Base-by-base conservation (phyloP, 2,888 invertebrate genomes). In the Rugalucina vietnamica region DNA sequence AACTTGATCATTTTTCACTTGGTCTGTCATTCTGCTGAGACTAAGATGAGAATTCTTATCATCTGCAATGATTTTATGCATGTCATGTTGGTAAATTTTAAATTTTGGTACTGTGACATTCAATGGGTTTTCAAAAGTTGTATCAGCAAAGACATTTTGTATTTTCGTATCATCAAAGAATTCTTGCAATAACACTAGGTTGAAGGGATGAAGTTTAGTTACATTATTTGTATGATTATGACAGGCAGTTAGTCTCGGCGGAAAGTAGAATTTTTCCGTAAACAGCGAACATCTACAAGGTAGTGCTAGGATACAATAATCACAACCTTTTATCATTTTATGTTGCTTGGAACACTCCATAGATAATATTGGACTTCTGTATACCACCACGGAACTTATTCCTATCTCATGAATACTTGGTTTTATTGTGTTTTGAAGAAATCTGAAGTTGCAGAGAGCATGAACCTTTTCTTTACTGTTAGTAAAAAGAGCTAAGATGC, bases 131-230 rank as follows among this genome's bases (percentile, higher is more conserved):
- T 60, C 24, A 70, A 84, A 80, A 18, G 70, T 69, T 24, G 77
- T 74, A 54, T 80, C 80, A 18, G 77, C 76, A 70, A 43, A 37
- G 0, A 84, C 34, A 34, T 80, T 49, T 54, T 76, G 60, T 18
- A 79, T 70, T 34, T 71, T 36, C 12, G 37, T 24, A 37, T 71
- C 24, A 54, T 74, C 60, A 60, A 84, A 84, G 37, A 84, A 84
- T 27, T 84, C 70, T 76, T 79, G 83, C 32, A 83, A 65, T 3
- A 79, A 34, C 37, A 57, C 57, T 24, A 83, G 27, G 37, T 83
- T 83, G n/a, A 83, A 27, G 27, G 83, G 79, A 54, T 83, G 83
- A 27, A 79, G n/a, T 49, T 69, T 80, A 32, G 79, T 74, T 12
- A 80, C 27, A n/a, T 71, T 27, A 10, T 21, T 49, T 14, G 39